Evolutionary conservation across 2,888 invertebrate species (phyloP), one percentile per base, ranked within the genome.

Genomic region (Spicauda simplicius): DNA sequence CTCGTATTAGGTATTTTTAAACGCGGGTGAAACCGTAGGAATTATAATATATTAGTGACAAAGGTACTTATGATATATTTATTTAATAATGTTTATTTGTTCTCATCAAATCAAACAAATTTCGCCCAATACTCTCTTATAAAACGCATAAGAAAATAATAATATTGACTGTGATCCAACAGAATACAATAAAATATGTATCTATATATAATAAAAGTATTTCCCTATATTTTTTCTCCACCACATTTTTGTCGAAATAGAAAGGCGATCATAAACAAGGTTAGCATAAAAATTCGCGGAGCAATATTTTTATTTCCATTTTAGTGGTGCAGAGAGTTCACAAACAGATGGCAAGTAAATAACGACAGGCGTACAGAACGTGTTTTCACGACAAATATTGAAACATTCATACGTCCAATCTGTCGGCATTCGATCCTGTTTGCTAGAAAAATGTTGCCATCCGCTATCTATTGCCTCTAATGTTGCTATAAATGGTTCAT

Each of bases 351-450:
- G 65, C 59, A 65, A 59, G 65, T 65, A 65, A 65, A 65, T 65
- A 65, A 58, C 64, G 58, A 48, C 53, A 58, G 58, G 59, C 53
- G 59, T 19, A 65, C 59, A 30, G 45, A 65, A 65, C 59, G 20
- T 65, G 66, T 66, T 66, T 66, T 60, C 66, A 66, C 48, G 66
- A 66, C 60, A 66, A 66, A 66, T 66, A 66, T 66, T 66, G 66
- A 66, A 66, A 66, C 66, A 66, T 66, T 66, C 66, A 66, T 66
- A 60, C 60, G 66, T 66, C 59, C 66, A 66, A 66, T 66, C 66
- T 66, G 66, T 55, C 60, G 60, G 25, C 25, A 25, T 66, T 56
- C 66, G 66, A 66, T 66, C 53, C 55, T 60, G 66, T 66, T 66
- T 60, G 55, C 50, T 48, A 30, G 67, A 64, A 69, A 71, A 64